These are phyloP conservation scores for Papilio machaon DNA, from an alignment of 1,140 invertebrate species.

Conservation along the genomic window DNA sequence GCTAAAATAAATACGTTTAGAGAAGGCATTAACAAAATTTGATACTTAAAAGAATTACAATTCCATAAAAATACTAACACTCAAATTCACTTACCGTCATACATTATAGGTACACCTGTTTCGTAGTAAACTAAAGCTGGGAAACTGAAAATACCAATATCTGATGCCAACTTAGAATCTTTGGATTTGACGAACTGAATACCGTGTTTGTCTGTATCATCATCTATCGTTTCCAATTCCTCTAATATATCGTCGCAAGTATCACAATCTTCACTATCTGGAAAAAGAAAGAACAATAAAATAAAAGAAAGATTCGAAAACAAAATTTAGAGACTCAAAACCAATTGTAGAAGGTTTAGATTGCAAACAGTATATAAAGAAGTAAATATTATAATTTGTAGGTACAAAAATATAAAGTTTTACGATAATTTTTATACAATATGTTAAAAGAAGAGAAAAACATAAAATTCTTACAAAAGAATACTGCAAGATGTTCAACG, in stretches of 20 bases:
- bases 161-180: constrained; percentile 93
- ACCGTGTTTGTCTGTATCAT: constrained; percentile 95
- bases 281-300: constrained; percentile 36
- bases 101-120: constrained; percentile 96
- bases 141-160: constrained; percentile 95
- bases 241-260: constrained; percentile 92
- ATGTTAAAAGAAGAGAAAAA: constrained; percentile 30
- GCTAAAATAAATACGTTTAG: neutral
- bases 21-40: neutral
- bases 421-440: constrained; percentile 17
- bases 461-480: constrained; percentile 90
- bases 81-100: constrained; percentile 89
- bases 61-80: neutral
- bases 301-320: neutral
- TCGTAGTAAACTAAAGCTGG: constrained; percentile 96
- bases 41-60: neutral
- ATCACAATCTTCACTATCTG: constrained; percentile 92
- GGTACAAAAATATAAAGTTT: constrained; percentile 2
- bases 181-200: constrained; percentile 97
- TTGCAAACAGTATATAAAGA: no score
- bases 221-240: constrained; percentile 96
- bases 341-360: neutral
- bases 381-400: neutral
- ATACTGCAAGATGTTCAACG: constrained; percentile 95
- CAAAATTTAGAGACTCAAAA: neutral